Conservation (phyloP, 2,113 vertebrate species). For the Caloenas nicobarica region DNA sequence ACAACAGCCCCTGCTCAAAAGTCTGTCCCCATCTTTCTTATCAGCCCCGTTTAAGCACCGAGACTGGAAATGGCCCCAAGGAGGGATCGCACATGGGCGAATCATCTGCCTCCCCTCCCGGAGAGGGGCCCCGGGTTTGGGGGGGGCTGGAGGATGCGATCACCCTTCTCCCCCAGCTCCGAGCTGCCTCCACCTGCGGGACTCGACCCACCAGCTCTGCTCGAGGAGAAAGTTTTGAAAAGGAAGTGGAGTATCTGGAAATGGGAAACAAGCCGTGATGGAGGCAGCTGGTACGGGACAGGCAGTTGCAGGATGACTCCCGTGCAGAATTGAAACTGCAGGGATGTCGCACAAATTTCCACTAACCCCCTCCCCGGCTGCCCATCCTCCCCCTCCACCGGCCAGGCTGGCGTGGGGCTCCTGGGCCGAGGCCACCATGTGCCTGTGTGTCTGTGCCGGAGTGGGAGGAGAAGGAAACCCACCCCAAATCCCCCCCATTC, state of each 20-base stretch:
- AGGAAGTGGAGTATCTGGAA: constrained; percentile 19
- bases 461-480: neutral
- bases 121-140: neutral
- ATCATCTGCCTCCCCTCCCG: neutral
- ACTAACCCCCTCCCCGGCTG: neutral
- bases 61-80: neutral
- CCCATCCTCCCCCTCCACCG: accelerated
- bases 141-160: neutral
- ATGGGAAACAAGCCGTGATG: neutral
- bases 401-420: accelerated
- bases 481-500: neutral
- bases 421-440: neutral
- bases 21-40: too few species aligned
- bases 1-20: too few species aligned
- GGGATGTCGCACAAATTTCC: neutral
- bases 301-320: neutral
- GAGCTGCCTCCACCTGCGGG: neutral
- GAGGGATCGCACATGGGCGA: accelerated
- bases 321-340: constrained; percentile 1
- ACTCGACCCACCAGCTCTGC: neutral
- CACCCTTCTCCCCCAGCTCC: accelerated
- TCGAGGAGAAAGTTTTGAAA: neutral
- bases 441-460: neutral
- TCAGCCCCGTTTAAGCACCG: neutral
- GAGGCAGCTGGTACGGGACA: neutral